Conservation (phyloP, 2,113 vertebrate genomes). For the Scolopax mira region DNA sequence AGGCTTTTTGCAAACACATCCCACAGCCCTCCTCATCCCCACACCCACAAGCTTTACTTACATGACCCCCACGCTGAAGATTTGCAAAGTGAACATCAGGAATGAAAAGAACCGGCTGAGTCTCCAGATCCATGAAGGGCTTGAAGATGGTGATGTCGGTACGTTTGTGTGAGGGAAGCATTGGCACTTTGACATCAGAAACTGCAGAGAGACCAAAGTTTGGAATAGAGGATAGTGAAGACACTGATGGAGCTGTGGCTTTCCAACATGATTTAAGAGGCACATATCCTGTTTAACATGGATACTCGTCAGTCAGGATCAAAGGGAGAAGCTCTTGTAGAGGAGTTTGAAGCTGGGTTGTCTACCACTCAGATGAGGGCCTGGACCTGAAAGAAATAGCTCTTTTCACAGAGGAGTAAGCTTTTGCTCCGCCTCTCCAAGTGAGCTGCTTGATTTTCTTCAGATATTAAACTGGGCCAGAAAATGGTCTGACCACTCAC, state of each 20-base stretch:
- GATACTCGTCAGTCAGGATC: not conserved
- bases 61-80: conserved; percentile 88
- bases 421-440: not conserved
- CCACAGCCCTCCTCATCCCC: not conserved
- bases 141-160: conserved; percentile 94
- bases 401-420: not conserved
- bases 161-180: conserved; percentile 88
- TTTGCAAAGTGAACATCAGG: conserved; percentile 92
- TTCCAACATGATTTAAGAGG: not conserved
- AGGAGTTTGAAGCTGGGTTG: not conserved
- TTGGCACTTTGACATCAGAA: conserved; percentile 86
- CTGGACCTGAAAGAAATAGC: not conserved
- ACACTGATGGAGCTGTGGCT: not conserved
- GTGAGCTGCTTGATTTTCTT: not conserved
- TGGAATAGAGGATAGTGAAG: not conserved
- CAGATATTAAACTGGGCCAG: not conserved
- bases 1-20: not conserved
- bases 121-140: conserved; percentile 88
- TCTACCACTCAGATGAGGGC: not conserved
- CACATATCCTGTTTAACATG: not conserved
- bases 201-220: conserved; percentile 62
- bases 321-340: not conserved
- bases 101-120: conserved; percentile 97
- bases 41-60: conserved; percentile 67
- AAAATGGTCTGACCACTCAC: not conserved